Percentiles rank a stretch among this genome's conserved stretches.
These are phyloP conservation scores for Dunckerocampus dactyliophorus DNA, from an alignment of 2,113 vertebrate species.

Conservation along the genomic window DNA sequence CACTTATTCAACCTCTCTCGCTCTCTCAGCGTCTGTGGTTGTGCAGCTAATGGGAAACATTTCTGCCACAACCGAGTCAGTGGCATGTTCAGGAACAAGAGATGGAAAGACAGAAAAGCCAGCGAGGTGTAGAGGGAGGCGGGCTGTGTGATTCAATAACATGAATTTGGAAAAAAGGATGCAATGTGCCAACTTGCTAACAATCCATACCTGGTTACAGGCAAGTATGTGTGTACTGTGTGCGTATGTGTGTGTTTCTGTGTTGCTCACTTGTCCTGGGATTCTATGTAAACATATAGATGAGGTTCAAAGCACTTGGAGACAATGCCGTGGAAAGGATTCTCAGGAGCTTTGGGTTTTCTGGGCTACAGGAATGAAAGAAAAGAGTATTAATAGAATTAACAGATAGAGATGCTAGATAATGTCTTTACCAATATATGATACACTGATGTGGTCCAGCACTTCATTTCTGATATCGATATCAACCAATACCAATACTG, in stretches of 20 bases:
- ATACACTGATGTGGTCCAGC: too few species aligned
- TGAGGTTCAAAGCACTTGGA: slow-evolving; percentile 99
- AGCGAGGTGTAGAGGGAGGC: slow-evolving; percentile 27
- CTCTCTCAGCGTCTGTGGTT: slow-evolving; percentile 69
- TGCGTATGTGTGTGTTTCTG: not conserved
- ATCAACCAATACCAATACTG: too few species aligned
- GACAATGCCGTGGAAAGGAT: slow-evolving; percentile 95
- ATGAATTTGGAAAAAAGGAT: slow-evolving; percentile 37
- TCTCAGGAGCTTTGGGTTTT: slow-evolving; percentile 92
- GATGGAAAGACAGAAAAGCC: slow-evolving; percentile 53
- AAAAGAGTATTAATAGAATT: slow-evolving; percentile 32
- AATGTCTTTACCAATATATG: too few species aligned
- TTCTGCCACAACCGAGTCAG: slow-evolving; percentile 61
- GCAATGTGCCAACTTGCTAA: slow-evolving; percentile 35
- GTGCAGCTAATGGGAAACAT: slow-evolving; percentile 78
- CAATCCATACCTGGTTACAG: slow-evolving; percentile 31
- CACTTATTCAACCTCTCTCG: slow-evolving; percentile 65
- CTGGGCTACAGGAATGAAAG: slow-evolving; percentile 77
- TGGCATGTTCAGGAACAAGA: slow-evolving; percentile 51
- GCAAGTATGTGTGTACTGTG: not conserved
- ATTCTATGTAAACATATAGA: slow-evolving; percentile 97
- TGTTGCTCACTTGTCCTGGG: slow-evolving; percentile 94
- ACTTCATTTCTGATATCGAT: too few species aligned
- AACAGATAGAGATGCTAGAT: not conserved
- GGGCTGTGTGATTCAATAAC: slow-evolving; percentile 45